Evolutionary conservation across 2,113 vertebrate species (phyloP).

Genomic region (Sinocyclocheilus maitianheensis): DNA sequence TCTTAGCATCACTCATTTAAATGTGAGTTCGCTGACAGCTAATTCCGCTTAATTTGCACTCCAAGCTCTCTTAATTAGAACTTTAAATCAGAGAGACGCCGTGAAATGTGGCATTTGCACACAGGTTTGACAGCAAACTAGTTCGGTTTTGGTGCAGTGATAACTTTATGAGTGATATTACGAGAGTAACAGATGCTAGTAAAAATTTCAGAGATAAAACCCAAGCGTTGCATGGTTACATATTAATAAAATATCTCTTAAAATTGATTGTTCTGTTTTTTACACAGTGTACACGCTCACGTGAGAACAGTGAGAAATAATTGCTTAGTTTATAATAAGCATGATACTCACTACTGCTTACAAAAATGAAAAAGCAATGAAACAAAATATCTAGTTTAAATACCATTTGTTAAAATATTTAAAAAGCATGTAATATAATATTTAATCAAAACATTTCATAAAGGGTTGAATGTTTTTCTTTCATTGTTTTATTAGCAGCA

Average conservation of each 20-base stretch:
- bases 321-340: neutral
- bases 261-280: too few species aligned
- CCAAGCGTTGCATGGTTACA: neutral
- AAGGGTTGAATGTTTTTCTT: too few species aligned
- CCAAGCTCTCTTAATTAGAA: conserved; percentile 96
- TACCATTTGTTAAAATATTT: too few species aligned
- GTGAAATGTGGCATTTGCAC: conserved; percentile 72
- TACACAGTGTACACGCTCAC: too few species aligned
- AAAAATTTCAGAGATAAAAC: neutral
- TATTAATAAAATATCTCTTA: neutral
- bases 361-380: too few species aligned
- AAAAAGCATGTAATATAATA: too few species aligned
- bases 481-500: neutral
- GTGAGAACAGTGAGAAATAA: neutral
- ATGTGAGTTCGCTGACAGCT: conserved; percentile 98
- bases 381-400: too few species aligned
- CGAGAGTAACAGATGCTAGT: neutral
- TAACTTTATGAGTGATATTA: conserved; percentile 60
- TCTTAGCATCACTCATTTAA: conserved; percentile 95
- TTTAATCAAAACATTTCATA: too few species aligned
- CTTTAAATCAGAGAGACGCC: conserved; percentile 86
- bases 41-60: conserved; percentile 96
- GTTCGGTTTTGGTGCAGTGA: conserved; percentile 65
- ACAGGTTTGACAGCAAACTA: conserved; percentile 67
- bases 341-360: neutral